A percentile compares a stretch with the other conserved stretches of the same genome.
Conservation (phyloP, 1,140 invertebrate genomes). For the Oryzaephilus surinamensis region DNA sequence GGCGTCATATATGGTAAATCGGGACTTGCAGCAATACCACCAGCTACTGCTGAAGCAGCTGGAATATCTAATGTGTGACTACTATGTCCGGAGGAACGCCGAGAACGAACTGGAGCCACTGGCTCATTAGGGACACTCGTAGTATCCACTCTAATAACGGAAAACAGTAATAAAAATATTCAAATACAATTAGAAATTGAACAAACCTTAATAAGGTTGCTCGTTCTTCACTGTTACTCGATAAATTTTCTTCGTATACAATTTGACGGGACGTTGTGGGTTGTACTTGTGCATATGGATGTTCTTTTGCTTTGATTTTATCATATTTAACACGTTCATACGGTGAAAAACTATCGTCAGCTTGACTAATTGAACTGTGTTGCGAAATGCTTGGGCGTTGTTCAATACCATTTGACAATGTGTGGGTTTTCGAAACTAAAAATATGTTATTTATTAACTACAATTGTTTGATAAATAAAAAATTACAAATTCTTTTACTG, state of each 20-base stretch:
- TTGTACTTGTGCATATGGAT: slow-evolving; percentile 58
- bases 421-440: slow-evolving; percentile 27
- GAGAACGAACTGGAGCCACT: slow-evolving; percentile 34
- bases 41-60: slow-evolving; percentile 72
- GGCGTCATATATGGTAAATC: slow-evolving; percentile 85
- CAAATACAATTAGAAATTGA: neutral
- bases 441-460: no score
- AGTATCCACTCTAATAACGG: slow-evolving; percentile 12
- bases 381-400: slow-evolving; percentile 42
- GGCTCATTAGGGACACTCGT: slow-evolving; percentile 15
- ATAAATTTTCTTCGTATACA: slow-evolving; percentile 13
- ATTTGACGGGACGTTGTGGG: slow-evolving; percentile 11
- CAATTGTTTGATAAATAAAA: neutral
- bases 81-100: slow-evolving; percentile 41
- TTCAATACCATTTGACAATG: slow-evolving; percentile 26
- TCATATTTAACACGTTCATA: slow-evolving; percentile 49
- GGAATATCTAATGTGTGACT: slow-evolving; percentile 46
- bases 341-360: slow-evolving; percentile 46
- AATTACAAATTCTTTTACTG: slow-evolving; percentile 10
- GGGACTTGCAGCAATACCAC: slow-evolving; percentile 71
- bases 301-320: slow-evolving; percentile 44
- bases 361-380: slow-evolving; percentile 47
- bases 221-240: slow-evolving; percentile 15
- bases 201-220: slow-evolving; percentile 20
- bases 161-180: neutral